These are phyloP conservation scores for Xanthia icteritia DNA, from an alignment of 2,888 invertebrate species.

Conservation along the genomic window DNA sequence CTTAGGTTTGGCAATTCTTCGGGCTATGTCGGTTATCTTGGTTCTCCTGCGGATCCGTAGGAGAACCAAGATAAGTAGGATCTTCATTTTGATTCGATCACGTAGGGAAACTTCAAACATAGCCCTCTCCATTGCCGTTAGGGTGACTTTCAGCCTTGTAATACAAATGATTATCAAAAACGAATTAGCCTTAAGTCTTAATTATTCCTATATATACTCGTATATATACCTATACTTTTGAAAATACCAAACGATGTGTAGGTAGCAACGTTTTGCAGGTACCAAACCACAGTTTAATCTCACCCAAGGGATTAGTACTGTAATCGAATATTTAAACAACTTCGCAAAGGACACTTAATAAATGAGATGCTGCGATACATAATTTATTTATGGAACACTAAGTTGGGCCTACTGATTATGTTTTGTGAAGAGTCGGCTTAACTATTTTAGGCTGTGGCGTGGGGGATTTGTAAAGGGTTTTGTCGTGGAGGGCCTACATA, in stretches of 20 bases:
- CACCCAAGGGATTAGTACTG: conserved; percentile 58
- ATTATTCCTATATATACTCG: not conserved
- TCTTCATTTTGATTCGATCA: no score
- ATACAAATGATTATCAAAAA: not conserved
- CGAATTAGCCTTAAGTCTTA: not conserved
- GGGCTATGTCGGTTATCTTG: no score
- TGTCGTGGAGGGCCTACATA: not conserved
- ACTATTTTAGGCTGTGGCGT: conserved; percentile 28
- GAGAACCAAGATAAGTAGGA: no score
- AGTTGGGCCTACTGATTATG: conserved; percentile 46
- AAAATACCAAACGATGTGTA: not conserved
- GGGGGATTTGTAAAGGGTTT: conserved; percentile 16
- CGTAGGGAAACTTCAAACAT: no score
- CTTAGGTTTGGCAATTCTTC: no score
- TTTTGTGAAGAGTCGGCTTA: conserved; percentile 38
- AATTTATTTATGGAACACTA: conserved; percentile 52
- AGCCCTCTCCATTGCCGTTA: no score
- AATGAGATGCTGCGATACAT: conserved; percentile 49
- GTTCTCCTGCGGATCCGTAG: no score
- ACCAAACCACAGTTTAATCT: conserved; percentile 53
- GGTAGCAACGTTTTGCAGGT: conserved; percentile 21
- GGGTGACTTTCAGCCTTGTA: no score
- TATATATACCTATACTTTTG: not conserved
- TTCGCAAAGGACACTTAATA: conserved; percentile 59
- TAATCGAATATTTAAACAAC: conserved; percentile 68